These are phyloP conservation scores for Brachionus manjavacas DNA, from an alignment of 1,140 invertebrate species.

Conservation along the genomic window DNA sequence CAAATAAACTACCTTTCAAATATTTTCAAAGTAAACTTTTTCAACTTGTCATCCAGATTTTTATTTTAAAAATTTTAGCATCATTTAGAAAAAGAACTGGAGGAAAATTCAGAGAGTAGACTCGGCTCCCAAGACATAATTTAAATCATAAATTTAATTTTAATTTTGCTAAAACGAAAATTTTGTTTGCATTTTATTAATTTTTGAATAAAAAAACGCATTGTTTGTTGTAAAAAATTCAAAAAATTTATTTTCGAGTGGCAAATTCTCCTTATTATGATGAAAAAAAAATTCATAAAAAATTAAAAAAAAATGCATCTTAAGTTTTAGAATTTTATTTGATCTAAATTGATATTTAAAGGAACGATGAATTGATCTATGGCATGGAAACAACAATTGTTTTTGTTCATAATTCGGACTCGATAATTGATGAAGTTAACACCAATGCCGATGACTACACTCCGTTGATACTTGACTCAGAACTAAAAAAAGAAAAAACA, in stretches of 20 bases:
- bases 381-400: background rate
- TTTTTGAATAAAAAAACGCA: background rate
- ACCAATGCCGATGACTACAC: background rate
- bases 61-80: background rate
- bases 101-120: constrained; percentile 5
- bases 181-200: background rate
- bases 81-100: constrained; percentile 8
- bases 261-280: background rate
- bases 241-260: background rate
- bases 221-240: background rate
- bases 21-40: constrained; percentile 21
- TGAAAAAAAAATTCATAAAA: constrained; percentile 1
- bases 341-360: background rate
- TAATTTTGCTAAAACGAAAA: no score
- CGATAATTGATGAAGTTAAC: background rate
- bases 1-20: constrained; percentile 37
- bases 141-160: background rate
- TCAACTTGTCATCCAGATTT: background rate
- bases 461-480: background rate
- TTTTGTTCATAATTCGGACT: background rate
- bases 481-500: background rate
- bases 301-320: background rate
- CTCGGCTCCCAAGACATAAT: constrained; percentile 31
- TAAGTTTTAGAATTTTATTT: background rate
- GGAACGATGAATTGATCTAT: background rate